Evolutionary conservation across 1,140 invertebrate species (phyloP), one percentile per base, ranked within the genome.

Genomic region (Camponotus vicinus): DNA sequence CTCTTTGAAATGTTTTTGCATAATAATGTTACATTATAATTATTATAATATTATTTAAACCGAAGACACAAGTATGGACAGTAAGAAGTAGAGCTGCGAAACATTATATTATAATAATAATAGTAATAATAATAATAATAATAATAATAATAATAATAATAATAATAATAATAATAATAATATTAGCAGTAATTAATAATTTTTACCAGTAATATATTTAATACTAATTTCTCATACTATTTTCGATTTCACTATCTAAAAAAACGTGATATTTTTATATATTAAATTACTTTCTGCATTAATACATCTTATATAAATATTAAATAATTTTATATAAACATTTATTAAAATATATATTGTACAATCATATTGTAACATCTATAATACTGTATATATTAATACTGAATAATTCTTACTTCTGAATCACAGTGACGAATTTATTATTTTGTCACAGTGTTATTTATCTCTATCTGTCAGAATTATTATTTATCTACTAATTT

Each of bases 21-120:
- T 59, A 8, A 57, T 57, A 40, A 77, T 18, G 18, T 64, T 37
- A 78, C 9, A 34, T 49, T 27, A 66, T 78, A 21, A 64, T 42
- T 45, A 49, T 64, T 13, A 49, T 77, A 45, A 77, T 63, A 42
- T 40, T 15, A 3, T 3, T 42, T 37, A 45, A 52, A 63, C 8
- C 2, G 18, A 66, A 15, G 11, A n/a, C 34, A 18, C 15, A 34
- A 49, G n/a, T 6, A 45, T 32, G 8, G 11, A 13, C 18, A 64
- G 32, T 77, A 42, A 42, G 15, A 32, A 61, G 37, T 32, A 37
- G 1, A 3, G 18, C 40, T 42, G n/a, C 3, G 34, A 55, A 73
- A 21, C 55, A 6, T 37, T 55, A 13, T 37, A 2, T 37, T 9
- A 73, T 37, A 9, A 11, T 13, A 3, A 45, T 45, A 45, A 45